Evolutionary conservation across 2,888 invertebrate species (phyloP).

Genomic region (Drosophila neonasuta): DNA sequence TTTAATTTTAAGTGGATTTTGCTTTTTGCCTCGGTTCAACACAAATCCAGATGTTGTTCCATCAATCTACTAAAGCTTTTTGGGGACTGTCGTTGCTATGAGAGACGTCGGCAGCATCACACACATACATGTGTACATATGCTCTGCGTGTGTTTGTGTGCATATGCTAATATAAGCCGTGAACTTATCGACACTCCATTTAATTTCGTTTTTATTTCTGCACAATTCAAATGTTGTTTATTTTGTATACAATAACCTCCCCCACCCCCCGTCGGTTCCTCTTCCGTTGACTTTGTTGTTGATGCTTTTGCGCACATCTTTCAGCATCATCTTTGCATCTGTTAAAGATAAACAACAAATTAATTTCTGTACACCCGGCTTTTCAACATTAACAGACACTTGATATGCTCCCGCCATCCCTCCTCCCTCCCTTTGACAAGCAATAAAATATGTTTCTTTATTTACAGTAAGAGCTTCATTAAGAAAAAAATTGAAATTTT

Average conservation of each 20-base stretch:
- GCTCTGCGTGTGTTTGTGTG: not conserved
- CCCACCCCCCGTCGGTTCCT: not conserved
- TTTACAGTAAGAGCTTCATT: constrained; percentile 1
- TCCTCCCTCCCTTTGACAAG: not conserved
- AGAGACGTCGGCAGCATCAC: not conserved
- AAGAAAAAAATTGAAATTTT: not conserved
- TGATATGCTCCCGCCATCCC: constrained; percentile 9
- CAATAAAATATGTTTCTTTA: not conserved
- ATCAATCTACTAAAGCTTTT: constrained; percentile 4
- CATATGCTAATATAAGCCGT: constrained; percentile 30
- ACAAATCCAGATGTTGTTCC: constrained; percentile 25
- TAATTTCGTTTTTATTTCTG: constrained; percentile 67
- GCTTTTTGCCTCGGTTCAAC: constrained; percentile 5
- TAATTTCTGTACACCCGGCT: constrained; percentile 21
- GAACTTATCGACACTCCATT: constrained; percentile 71
- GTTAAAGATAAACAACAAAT: constrained; percentile 49
- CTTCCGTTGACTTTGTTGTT: constrained; percentile 16
- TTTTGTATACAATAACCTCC: constrained; percentile 56
- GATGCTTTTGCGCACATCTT: constrained; percentile 36
- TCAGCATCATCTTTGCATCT: constrained; percentile 37
- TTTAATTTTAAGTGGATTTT: constrained; percentile 29
- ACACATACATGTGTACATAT: not conserved
- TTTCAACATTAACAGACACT: constrained; percentile 23
- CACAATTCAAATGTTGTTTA: constrained; percentile 61
- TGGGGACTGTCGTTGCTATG: not conserved